These are phyloP conservation scores for Napeogenes sylphis DNA, from an alignment of 2,888 invertebrate species.

Conservation along the genomic window DNA sequence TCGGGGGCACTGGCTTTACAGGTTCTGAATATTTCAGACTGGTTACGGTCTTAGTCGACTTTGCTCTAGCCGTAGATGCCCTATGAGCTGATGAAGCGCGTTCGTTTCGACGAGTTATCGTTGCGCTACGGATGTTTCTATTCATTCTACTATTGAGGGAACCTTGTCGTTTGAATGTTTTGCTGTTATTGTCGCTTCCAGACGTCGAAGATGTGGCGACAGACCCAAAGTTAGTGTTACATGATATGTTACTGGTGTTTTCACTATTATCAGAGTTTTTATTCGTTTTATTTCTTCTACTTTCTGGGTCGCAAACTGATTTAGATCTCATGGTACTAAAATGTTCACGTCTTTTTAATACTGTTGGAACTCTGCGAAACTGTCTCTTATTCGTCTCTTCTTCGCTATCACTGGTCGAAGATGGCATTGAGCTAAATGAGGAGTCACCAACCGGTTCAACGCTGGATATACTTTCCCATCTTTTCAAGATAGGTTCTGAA, in stretches of 20 bases:
- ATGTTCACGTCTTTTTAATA: conserved; percentile 60
- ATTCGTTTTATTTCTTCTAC: conserved; percentile 49
- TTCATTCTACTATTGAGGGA: conserved; percentile 58
- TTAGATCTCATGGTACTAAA: conserved; percentile 67
- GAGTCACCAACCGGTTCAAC: conserved; percentile 84
- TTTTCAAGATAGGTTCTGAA: conserved; percentile 63
- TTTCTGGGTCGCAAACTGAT: conserved; percentile 73
- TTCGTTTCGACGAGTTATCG: conserved; percentile 63
- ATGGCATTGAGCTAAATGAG: conserved; percentile 79
- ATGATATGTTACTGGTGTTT: conserved; percentile 66
- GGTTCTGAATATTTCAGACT: conserved; percentile 71
- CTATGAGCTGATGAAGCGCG: conserved; percentile 73
- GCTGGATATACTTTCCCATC: conserved; percentile 82
- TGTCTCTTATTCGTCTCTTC: conserved; percentile 61
- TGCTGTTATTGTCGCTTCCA: conserved; percentile 66
- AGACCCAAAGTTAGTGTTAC: conserved; percentile 64
- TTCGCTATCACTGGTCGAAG: conserved; percentile 71
- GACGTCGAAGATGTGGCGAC: conserved; percentile 69
- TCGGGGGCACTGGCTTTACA: conserved; percentile 70
- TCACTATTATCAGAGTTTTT: conserved; percentile 66
- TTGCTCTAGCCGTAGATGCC: conserved; percentile 81
- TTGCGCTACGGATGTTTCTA: conserved; percentile 73
- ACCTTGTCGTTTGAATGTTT: conserved; percentile 59
- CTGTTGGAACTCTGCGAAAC: conserved; percentile 62
- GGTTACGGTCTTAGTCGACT: conserved; percentile 72